These are phyloP conservation scores for Plagodis dolabraria DNA, from an alignment of 2,888 invertebrate genomes.

Conservation along the genomic window DNA sequence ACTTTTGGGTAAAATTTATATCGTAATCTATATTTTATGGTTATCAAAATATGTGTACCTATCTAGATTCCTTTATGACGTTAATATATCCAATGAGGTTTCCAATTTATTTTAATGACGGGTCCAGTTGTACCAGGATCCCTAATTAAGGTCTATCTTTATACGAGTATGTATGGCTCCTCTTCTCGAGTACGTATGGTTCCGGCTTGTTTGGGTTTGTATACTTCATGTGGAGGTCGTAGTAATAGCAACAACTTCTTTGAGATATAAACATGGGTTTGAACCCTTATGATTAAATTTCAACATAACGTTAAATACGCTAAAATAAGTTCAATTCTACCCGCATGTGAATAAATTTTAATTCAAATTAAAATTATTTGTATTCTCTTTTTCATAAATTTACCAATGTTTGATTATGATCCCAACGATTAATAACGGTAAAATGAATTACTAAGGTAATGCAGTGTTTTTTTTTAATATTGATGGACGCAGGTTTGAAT, in stretches of 20 bases:
- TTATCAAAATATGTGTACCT: not conserved
- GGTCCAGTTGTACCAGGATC: slow-evolving; percentile 15
- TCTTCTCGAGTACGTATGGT: too few relatives aligned
- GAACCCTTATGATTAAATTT: not conserved
- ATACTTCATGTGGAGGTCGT: slow-evolving; percentile 3
- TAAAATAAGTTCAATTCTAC: too few relatives aligned
- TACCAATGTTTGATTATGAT: too few relatives aligned
- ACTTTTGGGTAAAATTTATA: not conserved
- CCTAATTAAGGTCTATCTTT: slow-evolving; percentile 13
- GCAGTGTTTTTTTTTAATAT: too few relatives aligned
- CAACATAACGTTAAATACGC: not conserved
- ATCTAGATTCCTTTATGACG: slow-evolving; percentile 1
- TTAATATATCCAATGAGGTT: slow-evolving; percentile 20
- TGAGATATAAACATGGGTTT: not conserved
- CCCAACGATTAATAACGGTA: too few relatives aligned
- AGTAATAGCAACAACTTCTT: not conserved
- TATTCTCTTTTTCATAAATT: too few relatives aligned
- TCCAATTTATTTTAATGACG: slow-evolving; percentile 30
- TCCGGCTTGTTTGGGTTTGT: not conserved
- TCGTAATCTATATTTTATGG: too few relatives aligned
- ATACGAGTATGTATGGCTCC: slow-evolving; percentile 2
- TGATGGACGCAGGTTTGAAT: too few relatives aligned
- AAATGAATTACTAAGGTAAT: too few relatives aligned
- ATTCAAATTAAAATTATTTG: too few relatives aligned
- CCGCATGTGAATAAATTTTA: too few relatives aligned